These are phyloP conservation scores for Sebastes fasciatus DNA, from an alignment of 2,113 vertebrate species.

Conservation along the genomic window DNA sequence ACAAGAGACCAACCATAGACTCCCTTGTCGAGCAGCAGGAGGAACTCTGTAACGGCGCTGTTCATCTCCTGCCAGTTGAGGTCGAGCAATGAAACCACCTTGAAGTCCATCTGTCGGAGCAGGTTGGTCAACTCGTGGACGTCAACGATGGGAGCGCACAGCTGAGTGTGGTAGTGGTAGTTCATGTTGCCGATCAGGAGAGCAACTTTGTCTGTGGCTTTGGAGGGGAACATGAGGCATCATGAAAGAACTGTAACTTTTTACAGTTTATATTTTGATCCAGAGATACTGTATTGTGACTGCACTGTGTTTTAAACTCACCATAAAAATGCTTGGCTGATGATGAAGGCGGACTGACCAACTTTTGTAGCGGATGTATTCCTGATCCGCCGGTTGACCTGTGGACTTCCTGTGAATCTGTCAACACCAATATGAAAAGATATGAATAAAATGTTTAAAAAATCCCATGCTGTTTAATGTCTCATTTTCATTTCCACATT, in stretches of 20 bases:
- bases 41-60: conserved; percentile 88
- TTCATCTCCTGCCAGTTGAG: conserved; percentile 90
- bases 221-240: not conserved
- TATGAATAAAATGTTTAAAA: not conserved
- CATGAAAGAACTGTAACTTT: not conserved
- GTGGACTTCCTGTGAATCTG: conserved; percentile 41
- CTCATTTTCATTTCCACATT: not conserved
- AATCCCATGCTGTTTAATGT: not conserved
- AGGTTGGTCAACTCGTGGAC: conserved; percentile 87
- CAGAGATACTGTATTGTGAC: not conserved
- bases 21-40: conserved; percentile 88
- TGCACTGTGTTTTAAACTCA: conserved; percentile 38
- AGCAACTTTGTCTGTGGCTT: conserved; percentile 92
- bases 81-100: conserved; percentile 91
- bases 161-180: conserved; percentile 86
- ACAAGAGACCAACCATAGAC: conserved; percentile 84
- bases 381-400: not conserved
- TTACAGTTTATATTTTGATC: no score
- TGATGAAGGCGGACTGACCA: not conserved
- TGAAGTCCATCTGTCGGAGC: conserved; percentile 90
- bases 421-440: not conserved
- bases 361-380: conserved; percentile 22
- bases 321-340: conserved; percentile 70
- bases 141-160: conserved; percentile 87
- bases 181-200: conserved; percentile 92